Conservation (phyloP, 2,797 vertebrate species). For the Myotis myotis region DNA sequence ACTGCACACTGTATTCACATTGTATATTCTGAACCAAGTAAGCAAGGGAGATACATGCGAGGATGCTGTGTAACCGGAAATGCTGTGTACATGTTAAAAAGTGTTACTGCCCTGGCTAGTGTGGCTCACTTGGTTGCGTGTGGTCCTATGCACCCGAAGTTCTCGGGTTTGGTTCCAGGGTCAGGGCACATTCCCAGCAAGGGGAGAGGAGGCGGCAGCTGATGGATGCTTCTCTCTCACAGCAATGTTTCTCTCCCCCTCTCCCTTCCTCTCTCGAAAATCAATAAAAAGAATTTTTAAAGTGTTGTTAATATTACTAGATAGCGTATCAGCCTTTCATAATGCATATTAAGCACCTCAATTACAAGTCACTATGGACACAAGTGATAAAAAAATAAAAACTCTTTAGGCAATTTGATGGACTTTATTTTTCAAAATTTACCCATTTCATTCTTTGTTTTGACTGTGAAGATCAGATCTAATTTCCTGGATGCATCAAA, state of each 20-base stretch:
- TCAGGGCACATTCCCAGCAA: background rate
- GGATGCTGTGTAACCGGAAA: background rate
- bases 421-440: background rate
- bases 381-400: background rate
- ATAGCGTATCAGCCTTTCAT: background rate
- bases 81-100: background rate
- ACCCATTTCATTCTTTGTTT: background rate
- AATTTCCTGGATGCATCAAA: background rate
- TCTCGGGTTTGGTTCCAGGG: background rate
- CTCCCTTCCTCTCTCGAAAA: background rate
- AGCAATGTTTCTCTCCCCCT: background rate
- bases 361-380: background rate
- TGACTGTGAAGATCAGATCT: background rate
- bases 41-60: background rate
- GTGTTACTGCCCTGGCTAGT: background rate
- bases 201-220: background rate
- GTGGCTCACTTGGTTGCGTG: background rate
- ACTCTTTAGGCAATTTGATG: background rate
- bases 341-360: background rate
- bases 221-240: background rate
- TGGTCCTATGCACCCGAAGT: background rate
- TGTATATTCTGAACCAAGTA: background rate
- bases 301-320: background rate
- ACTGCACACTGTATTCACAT: background rate
- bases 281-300: background rate